A percentile compares a stretch with the other conserved stretches of the same genome.
Evolutionary conservation across 2,797 vertebrate species (phyloP).

Genomic region (Mus minutoides): DNA sequence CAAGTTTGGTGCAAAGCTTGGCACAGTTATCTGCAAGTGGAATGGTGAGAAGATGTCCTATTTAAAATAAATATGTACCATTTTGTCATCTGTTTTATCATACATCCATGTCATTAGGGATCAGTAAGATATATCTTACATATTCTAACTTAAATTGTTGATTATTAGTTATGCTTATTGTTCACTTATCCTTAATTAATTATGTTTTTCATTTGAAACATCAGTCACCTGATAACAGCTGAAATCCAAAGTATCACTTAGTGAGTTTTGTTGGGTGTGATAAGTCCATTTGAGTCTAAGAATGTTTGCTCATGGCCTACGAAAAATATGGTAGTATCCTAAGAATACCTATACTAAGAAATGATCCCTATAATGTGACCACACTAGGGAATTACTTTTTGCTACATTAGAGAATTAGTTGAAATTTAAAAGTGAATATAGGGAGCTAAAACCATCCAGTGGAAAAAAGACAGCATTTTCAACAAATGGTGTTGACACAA

Average conservation of each 20-base stretch:
- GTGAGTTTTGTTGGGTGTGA: neutral
- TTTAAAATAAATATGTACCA: constrained; percentile 87
- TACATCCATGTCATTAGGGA: neutral
- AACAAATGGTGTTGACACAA: too few relatives aligned
- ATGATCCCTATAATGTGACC: neutral
- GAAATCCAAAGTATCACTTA: neutral
- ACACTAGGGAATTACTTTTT: neutral
- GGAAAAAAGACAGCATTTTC: too few relatives aligned
- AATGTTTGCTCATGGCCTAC: neutral
- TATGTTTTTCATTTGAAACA: neutral
- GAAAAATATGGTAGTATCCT: neutral
- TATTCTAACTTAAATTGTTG: neutral
- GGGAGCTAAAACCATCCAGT: too few relatives aligned
- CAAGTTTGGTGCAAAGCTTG: constrained; percentile 93
- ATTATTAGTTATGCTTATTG: neutral
- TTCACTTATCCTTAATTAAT: rapidly evolving
- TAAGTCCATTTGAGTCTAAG: neutral
- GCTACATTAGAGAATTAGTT: neutral
- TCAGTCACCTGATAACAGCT: neutral
- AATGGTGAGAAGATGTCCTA: constrained; percentile 93
- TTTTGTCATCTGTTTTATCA: rapidly evolving
- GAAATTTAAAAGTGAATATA: neutral
- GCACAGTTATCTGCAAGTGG: constrained; percentile 93
- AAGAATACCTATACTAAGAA: neutral
- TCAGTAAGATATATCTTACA: neutral